phyloP scores from a whole-genome alignment of 1,140 invertebrate genomes.

The Ooceraea biroi region DNA sequence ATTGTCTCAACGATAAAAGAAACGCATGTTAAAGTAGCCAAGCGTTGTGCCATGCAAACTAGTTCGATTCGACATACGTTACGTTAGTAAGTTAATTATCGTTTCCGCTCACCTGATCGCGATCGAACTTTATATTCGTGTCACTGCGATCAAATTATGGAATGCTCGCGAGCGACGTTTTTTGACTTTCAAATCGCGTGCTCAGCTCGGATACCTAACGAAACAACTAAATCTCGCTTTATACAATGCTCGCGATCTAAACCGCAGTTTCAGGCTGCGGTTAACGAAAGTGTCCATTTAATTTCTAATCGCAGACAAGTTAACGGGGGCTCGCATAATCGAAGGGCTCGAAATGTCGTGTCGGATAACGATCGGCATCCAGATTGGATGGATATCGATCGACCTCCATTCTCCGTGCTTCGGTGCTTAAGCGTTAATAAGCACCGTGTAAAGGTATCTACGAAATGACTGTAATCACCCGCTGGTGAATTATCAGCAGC shows the following conservation, averaged over 20 bases:
- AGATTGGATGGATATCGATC: slow-evolving; percentile 71
- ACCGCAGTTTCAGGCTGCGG: slow-evolving; percentile 9
- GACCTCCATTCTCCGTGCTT: slow-evolving; percentile 73
- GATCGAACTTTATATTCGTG: neutral
- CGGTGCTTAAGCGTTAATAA: slow-evolving; percentile 66
- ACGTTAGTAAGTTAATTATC: neutral
- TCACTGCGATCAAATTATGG: neutral
- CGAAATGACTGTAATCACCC: slow-evolving; percentile 57
- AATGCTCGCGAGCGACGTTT: neutral
- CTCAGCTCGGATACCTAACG: slow-evolving; percentile 19
- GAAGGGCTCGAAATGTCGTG: slow-evolving; percentile 74
- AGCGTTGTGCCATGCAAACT: neutral
- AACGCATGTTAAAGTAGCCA: neutral
- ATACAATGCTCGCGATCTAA: slow-evolving; percentile 21
- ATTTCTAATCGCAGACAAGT: slow-evolving; percentile 31
- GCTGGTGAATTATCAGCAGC: slow-evolving; percentile 11
- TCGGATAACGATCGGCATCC: slow-evolving; percentile 79
- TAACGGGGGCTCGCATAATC: slow-evolving; percentile 69
- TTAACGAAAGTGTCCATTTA: slow-evolving; percentile 68
- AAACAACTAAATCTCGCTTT: slow-evolving; percentile 31
- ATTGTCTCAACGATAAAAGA: neutral
- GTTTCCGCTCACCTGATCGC: neutral
- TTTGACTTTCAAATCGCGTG: slow-evolving; percentile 22
- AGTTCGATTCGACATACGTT: neutral
- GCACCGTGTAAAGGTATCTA: slow-evolving; percentile 55